These are phyloP conservation scores for Emys orbicularis DNA, from an alignment of 2,797 vertebrate genomes.

Conservation along the genomic window DNA sequence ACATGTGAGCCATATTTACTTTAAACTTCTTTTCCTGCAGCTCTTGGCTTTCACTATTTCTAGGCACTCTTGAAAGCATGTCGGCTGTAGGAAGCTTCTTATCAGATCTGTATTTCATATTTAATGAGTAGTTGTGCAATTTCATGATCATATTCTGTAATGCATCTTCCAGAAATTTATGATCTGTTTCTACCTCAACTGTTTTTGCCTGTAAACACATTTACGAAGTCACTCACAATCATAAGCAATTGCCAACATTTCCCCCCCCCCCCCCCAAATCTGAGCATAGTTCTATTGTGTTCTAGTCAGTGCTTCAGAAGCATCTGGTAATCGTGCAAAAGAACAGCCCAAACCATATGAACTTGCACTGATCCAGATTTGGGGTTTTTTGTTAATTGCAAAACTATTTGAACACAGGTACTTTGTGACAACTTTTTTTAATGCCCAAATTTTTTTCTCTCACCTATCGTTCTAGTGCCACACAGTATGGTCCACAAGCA, in stretches of 20 bases:
- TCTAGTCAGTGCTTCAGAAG: not conserved
- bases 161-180: not conserved
- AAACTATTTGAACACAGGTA: not conserved
- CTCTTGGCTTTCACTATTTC: not conserved
- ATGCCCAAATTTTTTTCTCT: not conserved
- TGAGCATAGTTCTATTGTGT: rapidly evolving
- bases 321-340: not conserved
- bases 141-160: not conserved
- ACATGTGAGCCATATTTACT: not conserved
- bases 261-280: rapidly evolving
- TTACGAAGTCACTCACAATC: not conserved
- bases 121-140: not conserved
- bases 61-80: not conserved
- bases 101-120: not conserved
- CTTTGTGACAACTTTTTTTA: not conserved
- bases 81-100: not conserved
- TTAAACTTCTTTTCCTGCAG: not conserved
- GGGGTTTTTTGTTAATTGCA: not conserved
- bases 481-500: not conserved
- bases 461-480: not conserved
- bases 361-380: not conserved
- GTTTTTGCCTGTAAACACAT: not conserved
- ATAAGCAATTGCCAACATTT: not conserved
- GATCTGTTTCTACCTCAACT: not conserved
- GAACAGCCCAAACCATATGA: rapidly evolving